Percentiles rank a stretch among this genome's conserved stretches.
Evolutionary conservation across 2,888 invertebrate genomes (phyloP).

Genomic region (Drosophila phalerata): DNA sequence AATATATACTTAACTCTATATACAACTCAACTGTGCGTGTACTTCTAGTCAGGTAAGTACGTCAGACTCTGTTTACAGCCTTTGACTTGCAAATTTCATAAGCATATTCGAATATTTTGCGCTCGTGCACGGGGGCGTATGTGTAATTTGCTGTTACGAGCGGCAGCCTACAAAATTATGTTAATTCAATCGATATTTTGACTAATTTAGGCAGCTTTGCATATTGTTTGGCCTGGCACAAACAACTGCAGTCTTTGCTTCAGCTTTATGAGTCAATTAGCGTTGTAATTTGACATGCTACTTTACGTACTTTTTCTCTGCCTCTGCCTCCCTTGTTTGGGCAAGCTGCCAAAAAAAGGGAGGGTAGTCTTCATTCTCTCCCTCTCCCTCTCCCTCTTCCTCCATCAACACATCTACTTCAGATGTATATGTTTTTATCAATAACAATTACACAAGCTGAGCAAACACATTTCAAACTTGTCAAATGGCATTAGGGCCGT

Average conservation of each 20-base stretch:
- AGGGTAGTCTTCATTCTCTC: neutral
- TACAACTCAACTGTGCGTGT: slow-evolving; percentile 44
- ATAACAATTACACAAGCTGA: slow-evolving; percentile 59
- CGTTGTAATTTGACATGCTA: slow-evolving; percentile 67
- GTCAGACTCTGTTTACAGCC: slow-evolving; percentile 1
- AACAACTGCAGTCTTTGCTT: slow-evolving; percentile 13
- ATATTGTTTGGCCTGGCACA: slow-evolving; percentile 25
- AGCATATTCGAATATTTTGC: slow-evolving; percentile 28
- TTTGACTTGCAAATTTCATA: slow-evolving; percentile 53
- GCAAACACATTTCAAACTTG: slow-evolving; percentile 67
- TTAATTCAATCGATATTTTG: slow-evolving; percentile 70
- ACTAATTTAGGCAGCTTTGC: slow-evolving; percentile 53
- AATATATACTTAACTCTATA: slow-evolving; percentile 17
- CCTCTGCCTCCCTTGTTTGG: slow-evolving; percentile 1
- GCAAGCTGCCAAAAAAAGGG: neutral
- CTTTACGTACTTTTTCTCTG: slow-evolving; percentile 39
- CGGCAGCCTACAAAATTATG: slow-evolving; percentile 58
- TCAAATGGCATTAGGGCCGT: slow-evolving; percentile 67
- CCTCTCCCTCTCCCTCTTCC: neutral
- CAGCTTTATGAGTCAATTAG: slow-evolving; percentile 67
- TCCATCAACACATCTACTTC: neutral
- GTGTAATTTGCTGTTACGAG: slow-evolving; percentile 36
- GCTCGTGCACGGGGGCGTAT: slow-evolving; percentile 35
- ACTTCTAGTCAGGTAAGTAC: slow-evolving; percentile 52
- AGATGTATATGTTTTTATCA: slow-evolving; percentile 43